Base-by-base conservation (phyloP, 2,888 invertebrate species). In the Drosophila paranaensis region DNA sequence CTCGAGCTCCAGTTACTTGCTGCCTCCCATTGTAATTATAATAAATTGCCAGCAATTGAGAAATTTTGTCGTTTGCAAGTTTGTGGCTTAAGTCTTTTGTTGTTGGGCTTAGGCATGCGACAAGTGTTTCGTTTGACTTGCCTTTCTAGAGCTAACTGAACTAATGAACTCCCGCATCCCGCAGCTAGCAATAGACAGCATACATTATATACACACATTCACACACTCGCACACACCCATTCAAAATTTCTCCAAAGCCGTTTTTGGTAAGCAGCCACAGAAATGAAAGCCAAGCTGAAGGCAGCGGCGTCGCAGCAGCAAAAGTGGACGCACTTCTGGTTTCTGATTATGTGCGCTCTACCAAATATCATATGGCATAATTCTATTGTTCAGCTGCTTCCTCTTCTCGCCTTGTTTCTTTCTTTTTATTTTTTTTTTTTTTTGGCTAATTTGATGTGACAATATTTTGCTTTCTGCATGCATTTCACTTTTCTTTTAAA, bases 401-500 rank as follows among this genome's bases (percentile, higher is more conserved):
- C 55, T 57, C 51, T 55, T 56, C 53, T 45, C 64, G 53, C 42
- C n/a, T n/a, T n/a, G n/a, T 53, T 45, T 33, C 33, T 60, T 77
- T 78, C 79, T 73, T 57, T 42, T 43, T 50, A 2, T 20, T 20
- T 20, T 20, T 27, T 3, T 27, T 6, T 27, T 33, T 33, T 77
- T 78, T 81, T 73, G 63, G 69, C 73, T 72, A 79, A 83, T 79
- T 90, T 77, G 46, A 79, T 75, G 70, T 74, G 70, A 77, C 79
- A 77, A 66, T 74, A 74, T 77, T 76, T 37, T 79, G 74, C 76
- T 79, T 71, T 74, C 69, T 78, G 74, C 71, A 63, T 68, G 63
- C 81, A 88, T 88, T 89, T 89, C 88, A 90, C 89, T 90, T 89
- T 89, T 90, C 79, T 69, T 90, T 80, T 76, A 79, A 72, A 74